Conservation (phyloP, 92 coral and sea anemone genomes). For the Epizoanthus stellaris region DNA sequence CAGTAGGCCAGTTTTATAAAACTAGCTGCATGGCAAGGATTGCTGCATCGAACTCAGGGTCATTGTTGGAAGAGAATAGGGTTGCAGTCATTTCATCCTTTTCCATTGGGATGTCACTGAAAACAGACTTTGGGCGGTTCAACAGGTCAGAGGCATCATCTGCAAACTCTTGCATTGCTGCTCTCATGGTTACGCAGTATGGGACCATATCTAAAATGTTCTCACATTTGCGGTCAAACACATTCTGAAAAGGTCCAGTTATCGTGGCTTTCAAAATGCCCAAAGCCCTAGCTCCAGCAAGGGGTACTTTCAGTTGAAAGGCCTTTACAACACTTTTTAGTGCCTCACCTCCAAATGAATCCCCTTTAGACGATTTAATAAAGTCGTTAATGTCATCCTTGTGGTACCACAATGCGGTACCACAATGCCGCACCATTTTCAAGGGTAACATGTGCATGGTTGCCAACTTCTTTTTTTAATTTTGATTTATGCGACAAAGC, state of each 20-base stretch:
- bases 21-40: constrained; percentile 26
- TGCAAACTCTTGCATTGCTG: constrained; percentile 13
- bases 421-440: constrained; percentile 2
- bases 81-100: background rate
- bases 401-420: background rate
- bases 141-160: constrained; percentile 20
- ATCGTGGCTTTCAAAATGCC: constrained; percentile 6
- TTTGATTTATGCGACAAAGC: constrained; percentile 7
- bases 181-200: constrained; percentile 14
- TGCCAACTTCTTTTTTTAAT: constrained; percentile 5
- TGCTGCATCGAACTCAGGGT: constrained; percentile 12
- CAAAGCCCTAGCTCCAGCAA: constrained; percentile 16
- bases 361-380: background rate
- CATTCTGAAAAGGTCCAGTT: constrained; percentile 35
- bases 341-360: too few species aligned
- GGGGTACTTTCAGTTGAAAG: background rate
- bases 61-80: background rate
- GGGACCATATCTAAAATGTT: constrained; percentile 27
- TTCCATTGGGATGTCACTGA: constrained; percentile 15
- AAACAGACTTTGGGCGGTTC: constrained; percentile 10
- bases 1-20: constrained; percentile 26
- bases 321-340: too few species aligned
- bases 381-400: background rate
- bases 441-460: constrained; percentile 23
- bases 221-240: constrained; percentile 2